Evolutionary conservation across 2,113 vertebrate species (phyloP), one percentile per base, ranked within the genome.

Genomic region (Heliornis fulica): DNA sequence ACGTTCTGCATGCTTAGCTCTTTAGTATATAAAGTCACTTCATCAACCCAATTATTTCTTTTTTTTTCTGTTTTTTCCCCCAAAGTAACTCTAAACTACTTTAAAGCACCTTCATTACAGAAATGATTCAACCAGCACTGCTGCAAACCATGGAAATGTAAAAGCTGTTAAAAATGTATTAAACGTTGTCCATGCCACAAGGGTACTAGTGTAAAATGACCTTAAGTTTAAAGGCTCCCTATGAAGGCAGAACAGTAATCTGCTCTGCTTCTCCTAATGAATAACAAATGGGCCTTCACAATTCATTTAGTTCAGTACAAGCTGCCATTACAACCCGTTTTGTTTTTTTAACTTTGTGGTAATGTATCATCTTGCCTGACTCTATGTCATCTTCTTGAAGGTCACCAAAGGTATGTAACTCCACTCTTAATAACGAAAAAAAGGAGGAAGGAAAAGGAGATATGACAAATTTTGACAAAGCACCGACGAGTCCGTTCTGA

Each of bases 281-380:
- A 97, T 98, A 98, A 98, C 98, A 98, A 98, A 98, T 98, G 98
- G 97, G 65, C 95, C 91, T 97, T 96, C 94, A 93, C 46, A 84
- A 95, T 82, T 93, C 97, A 93, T 97, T 96, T 97, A 76, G 81
- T 56, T 97, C 93, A 95, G 90, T 96, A 97, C 80, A 94, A 96
- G 96, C 96, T 97, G 97, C 97, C 96, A 97, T 97, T 97, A 97
- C 96, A 96, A 94, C 75, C 91, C 71, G 51, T 92, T 97, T 76
- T 97, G 94, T 96, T 97, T 97, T 97, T 93, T 96, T 95, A 97
- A 94, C 50, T 64, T 84, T 89, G 82, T 66, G 93, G 97, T 96
- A 97, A 97, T 96, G 97, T 93, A 97, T 98, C 97, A 97, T 97
- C 96, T 97, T 96, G 97, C 97, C 92, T 96, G 93, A 96, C 88